phyloP scores from a whole-genome alignment of 2,888 invertebrate genomes.

The Melanargia galathea region DNA sequence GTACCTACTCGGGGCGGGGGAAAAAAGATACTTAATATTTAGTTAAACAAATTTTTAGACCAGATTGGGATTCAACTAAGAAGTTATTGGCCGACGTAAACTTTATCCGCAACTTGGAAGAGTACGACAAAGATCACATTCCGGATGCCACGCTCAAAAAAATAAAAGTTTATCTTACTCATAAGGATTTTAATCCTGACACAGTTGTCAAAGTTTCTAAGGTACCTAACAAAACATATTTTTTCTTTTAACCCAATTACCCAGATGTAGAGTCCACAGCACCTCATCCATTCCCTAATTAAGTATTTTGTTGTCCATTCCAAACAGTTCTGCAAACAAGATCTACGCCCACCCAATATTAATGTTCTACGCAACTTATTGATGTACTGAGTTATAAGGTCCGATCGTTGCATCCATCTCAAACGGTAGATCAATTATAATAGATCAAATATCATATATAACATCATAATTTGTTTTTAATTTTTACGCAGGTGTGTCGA shows the following conservation, averaged over 20 bases:
- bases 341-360: no score
- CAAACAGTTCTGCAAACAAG: no score
- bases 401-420: no score
- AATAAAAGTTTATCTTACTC: conserved; percentile 90
- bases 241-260: no score
- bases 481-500: conserved; percentile 88
- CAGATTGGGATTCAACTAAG: conserved; percentile 94
- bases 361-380: no score
- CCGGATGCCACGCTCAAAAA: conserved; percentile 88
- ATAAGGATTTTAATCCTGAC: conserved; percentile 93
- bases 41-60: conserved; percentile 72
- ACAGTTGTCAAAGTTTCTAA: conserved; percentile 88
- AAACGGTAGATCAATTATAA: no score
- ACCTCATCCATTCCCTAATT: no score
- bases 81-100: conserved; percentile 90
- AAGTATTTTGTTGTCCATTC: conserved; percentile 58
- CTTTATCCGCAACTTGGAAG: conserved; percentile 90
- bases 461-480: no score
- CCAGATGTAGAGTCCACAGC: no score
- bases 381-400: no score
- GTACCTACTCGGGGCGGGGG: neutral
- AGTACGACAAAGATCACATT: conserved; percentile 94
- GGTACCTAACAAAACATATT: conserved; percentile 47
- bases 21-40: no score
- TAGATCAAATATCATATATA: no score